Evolutionary conservation across 2,113 vertebrate species (phyloP), one percentile per base, ranked within the genome.

Genomic region (Todiramphus saurophagus): DNA sequence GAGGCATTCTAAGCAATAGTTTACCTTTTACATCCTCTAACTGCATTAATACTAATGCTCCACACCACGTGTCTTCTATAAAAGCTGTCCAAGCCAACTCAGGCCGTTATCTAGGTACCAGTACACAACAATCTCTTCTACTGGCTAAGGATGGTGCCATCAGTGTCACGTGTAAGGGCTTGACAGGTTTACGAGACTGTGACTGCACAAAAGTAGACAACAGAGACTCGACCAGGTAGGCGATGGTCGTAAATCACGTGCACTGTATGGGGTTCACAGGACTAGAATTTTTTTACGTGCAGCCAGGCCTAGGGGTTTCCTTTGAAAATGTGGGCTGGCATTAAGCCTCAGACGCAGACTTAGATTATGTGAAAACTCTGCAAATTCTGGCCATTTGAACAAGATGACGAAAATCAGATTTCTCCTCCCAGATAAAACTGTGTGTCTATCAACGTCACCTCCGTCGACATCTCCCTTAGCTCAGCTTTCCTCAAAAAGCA

Each of bases 231-330:
- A 60, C 17, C 35, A 33, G 6, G 15, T 2, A 46, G 31, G 25
- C 41, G 48, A n/a, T 55, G 16, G n/a, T 2, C 74, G 41, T 67
- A 44, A 59, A 55, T 25, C 50, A 69, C 0, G 0, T 12, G n/a
- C 18, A 7, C 33, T 44, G 2, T 16, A 28, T 15, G 10, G 28
- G 39, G 7, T 35, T 64, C 28, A 33, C 43, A 69, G 43, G 12
- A 66, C 55, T 43, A 74, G n/a, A 37, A 51, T 28, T 30, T 46
- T 51, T 0, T 8, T 13, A 33, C 7, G 4, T 39, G 10, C 67
- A 28, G 0, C 44, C 41, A 67, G 28, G 70, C 28, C 86, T 44
- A 43, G 67, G 18, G 41, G 1, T 13, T 91, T 87, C 35, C 74
- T 66, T 20, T 13, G 25, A 39, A 44, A 85, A 39, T 1, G 5